Evolutionary conservation across 2,797 vertebrate species (phyloP), one percentile per base, ranked within the genome.

Genomic region (Orientallactaga sibirica): DNA sequence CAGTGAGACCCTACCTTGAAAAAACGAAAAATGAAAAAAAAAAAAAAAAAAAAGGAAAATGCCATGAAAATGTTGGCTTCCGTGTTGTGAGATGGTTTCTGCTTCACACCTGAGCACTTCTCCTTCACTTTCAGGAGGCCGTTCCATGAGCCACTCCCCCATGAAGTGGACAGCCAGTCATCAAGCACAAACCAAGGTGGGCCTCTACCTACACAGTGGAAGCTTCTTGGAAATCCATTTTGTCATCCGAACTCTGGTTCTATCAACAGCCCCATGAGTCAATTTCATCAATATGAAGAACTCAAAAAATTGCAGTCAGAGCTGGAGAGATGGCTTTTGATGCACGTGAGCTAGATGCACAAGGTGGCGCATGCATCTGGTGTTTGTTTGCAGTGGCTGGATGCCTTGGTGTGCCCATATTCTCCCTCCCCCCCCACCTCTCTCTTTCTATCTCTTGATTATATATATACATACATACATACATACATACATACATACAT

Each of bases 271-370:
- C 37, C 25, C 48, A 75, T 77, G n/a, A 61, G 19, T 76, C 78
- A 67, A 43, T 77, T 83, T 82, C 22, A 90, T 73, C 43, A 86
- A 68, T 61, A 76, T 67, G 24, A 87, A 82, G 74, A 78, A 84
- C 15, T 76, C 4, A 77, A 81, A 84, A n/a, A 82, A 70, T 43
- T 48, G 48, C 48, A 48, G 48, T 7, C 48, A 48, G 48, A 10
- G 48, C 48, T 48, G 48, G 48, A 48, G 48, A 48, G 48, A 48
- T 48, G 48, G 48, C 48, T 48, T 48, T 2, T 37, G 33, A 37
- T 37, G 33, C 48, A 48, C 48, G 7, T 48, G 48, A 48, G 48
- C 48, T 10, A 48, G 7, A 48, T 48, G 48, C 48, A 48, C 48
- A 8, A 48, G 48, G 48, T 7, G 48, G 48, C 48, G 9, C 8